Evolutionary conservation across 1,140 invertebrate species (phyloP), one percentile per base, ranked within the genome.

Genomic region (Drosophila pruinosa): DNA sequence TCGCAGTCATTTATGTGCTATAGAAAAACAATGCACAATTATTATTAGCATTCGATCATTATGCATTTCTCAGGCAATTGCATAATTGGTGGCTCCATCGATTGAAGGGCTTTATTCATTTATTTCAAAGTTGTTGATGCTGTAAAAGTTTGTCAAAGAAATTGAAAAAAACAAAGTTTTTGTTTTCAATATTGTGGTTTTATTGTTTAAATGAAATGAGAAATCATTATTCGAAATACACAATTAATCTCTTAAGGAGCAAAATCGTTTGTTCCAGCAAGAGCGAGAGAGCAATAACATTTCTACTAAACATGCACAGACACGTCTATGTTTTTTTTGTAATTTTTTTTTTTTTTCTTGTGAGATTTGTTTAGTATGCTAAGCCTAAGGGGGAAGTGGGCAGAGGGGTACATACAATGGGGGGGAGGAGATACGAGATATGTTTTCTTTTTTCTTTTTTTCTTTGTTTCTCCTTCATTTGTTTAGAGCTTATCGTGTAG

Each of bases 271-370:
- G 17, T 58, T 36, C 15, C 12, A 26, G 14, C 26, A 4, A 22
- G 17, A 48, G 45, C 21, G 47, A 50, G 61, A 63, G 71, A 82
- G 71, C 79, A 75, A 82, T 83, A 83, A 83, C 79, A 83, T 82
- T 77, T 75, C 39, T 59, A 73, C 72, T 65, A 64, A 34, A 70
- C 58, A 69, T 34, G 26, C 43, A 59, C 34, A 22, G 41, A 58
- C 57, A 41, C 45, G 34, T 43, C 41, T 41, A 41, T 31, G 22
- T 24, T 24, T 21, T 56, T 54, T 15, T 61, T 10, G 6, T 39
- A 17, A 10, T 50, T 59, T 63, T 50, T 39, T 31, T 50, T 58
- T 24, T 31, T 22, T 50, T 39, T 57, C 26, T 58, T 19, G 47
- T 7, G n/a, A 28, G 38, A 41, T 58, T 47, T 26, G 7, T 58